Conservation (phyloP, 2,113 vertebrate genomes). For the Jaculus jaculus region DNA sequence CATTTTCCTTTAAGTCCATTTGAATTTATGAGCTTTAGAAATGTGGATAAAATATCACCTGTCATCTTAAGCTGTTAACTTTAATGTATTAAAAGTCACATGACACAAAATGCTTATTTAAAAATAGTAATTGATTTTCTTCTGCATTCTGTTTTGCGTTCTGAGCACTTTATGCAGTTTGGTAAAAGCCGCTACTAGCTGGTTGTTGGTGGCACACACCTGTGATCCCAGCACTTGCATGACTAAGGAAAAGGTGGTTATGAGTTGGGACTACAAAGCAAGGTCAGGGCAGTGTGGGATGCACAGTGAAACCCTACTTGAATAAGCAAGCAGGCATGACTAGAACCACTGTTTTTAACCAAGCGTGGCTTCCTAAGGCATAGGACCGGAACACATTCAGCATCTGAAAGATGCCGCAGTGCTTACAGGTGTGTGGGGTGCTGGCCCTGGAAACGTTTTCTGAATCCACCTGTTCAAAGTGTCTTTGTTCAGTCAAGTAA, state of each 20-base stretch:
- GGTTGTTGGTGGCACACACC: not conserved
- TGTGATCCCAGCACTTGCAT: not conserved
- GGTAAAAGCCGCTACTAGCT: not conserved
- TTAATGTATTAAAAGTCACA: not conserved
- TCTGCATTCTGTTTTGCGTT: not conserved
- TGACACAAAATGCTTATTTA: not conserved
- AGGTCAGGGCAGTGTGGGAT: not conserved
- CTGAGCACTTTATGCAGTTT: not conserved
- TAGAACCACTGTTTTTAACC: not conserved
- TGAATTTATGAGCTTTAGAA: slow-evolving; percentile 27
- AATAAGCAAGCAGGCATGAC: not conserved
- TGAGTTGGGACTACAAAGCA: too few species aligned
- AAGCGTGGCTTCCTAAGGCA: not conserved
- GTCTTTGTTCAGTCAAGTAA: slow-evolving; percentile 19
- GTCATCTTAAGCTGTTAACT: not conserved
- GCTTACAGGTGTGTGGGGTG: not conserved
- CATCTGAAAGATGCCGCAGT: not conserved
- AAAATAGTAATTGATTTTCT: not conserved
- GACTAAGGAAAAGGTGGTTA: not conserved
- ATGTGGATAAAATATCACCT: not conserved
- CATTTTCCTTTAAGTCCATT: not conserved
- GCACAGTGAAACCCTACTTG: not conserved
- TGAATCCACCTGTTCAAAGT: not conserved
- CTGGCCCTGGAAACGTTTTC: not conserved
- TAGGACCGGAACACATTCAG: not conserved